Evolutionary conservation across 2,113 vertebrate species (phyloP), one percentile per base, ranked within the genome.

Genomic region (Pimephales promelas): DNA sequence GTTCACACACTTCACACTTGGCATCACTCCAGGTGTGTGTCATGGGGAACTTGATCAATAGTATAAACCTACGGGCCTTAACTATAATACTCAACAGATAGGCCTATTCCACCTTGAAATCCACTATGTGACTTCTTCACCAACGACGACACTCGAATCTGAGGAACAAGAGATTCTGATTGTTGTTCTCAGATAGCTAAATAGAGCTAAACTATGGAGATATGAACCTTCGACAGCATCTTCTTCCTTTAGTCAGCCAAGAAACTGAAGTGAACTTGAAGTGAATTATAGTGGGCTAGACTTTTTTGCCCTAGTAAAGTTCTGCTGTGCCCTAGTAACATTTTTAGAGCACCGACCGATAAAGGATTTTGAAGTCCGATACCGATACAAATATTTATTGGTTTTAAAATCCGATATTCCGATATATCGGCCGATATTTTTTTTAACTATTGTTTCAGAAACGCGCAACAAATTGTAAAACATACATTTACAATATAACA

Each of bases 1-100:
- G 59, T 62, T 82, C 61, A 76, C 72, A 74, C 56, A 71, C 79
- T 62, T 64, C 70, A 75, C 79, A 76, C 59, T 68, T 68, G 78
- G 76, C 71, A 47, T 81, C 61, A 56, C 72, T 76, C 24, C 57
- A 64, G 71, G 78, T 80, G 57, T 16, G 54, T 74, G 81, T 83
- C 4, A 1, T 40, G 64, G 9, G 34, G 22, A 40, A 57, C 66
- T 28, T 82, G 24, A 54, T 74, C n/a, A 59, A 47, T 62, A 36
- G 40, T 47, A 49, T 74, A 61, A 47, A 54, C 20, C 31, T 13
- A 43, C 18, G 16, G 5, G 36, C 20, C 40, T 78, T 59, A 59
- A 59, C n/a, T 61, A 10, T n/a, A 61, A 18, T 24, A 26, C 56
- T 61, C 14, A 1, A 59, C 22, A 77, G 52, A 40, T 56, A 40